phyloP scores from a whole-genome alignment of 2,113 vertebrate species.

The Rostratula benghalensis region DNA sequence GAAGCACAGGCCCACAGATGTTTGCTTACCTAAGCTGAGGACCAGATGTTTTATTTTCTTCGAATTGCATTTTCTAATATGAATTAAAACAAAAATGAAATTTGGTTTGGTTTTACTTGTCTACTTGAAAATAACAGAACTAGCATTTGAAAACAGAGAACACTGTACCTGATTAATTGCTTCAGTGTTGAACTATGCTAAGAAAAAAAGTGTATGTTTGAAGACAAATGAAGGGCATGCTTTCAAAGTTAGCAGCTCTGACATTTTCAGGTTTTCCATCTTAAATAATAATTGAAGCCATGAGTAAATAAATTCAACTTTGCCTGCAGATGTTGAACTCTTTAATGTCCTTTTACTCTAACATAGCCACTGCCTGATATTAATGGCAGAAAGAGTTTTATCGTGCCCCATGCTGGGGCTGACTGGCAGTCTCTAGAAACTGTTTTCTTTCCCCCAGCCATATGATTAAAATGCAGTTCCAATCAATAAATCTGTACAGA shows the following conservation, averaged over 20 bases:
- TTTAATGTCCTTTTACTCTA: constrained; percentile 19
- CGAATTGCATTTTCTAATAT: neutral
- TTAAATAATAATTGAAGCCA: constrained; percentile 64
- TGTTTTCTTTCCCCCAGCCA: constrained; percentile 25
- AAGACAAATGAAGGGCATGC: constrained; percentile 49
- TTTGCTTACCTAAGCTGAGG: neutral
- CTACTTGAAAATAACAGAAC: neutral
- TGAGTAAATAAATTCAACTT: constrained; percentile 61
- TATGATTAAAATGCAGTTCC: constrained; percentile 35
- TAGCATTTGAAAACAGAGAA: constrained; percentile 9
- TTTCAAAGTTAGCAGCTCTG: constrained; percentile 46
- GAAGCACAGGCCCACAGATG: neutral
- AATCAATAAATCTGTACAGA: neutral
- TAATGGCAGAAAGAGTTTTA: constrained; percentile 12
- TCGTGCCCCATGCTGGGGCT: neutral
- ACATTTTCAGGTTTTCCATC: constrained; percentile 65
- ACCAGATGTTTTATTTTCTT: neutral
- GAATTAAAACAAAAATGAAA: neutral
- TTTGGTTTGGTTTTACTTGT: neutral
- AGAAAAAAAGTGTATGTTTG: neutral
- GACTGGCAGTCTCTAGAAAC: constrained; percentile 9
- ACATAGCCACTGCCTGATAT: neutral
- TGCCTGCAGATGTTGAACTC: constrained; percentile 57
- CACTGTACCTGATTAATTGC: constrained; percentile 12
- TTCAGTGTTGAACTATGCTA: neutral